Base-by-base conservation (phyloP, 2,888 invertebrate species). In the Desoria tigrina region DNA sequence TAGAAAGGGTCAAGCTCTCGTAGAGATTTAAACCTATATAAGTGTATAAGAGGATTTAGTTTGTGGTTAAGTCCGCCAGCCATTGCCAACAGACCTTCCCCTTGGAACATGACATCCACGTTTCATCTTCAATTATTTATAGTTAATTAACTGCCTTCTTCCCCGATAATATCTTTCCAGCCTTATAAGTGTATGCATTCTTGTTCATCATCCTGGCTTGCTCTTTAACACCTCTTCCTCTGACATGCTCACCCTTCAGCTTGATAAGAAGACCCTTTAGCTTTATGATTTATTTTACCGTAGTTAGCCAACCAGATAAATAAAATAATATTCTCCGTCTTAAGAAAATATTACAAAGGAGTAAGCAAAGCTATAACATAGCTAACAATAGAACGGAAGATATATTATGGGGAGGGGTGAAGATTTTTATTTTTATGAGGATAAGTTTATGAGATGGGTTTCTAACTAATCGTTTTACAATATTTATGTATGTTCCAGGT, bases 401-500 rank as follows among this genome's bases (percentile, higher is more conserved):
- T 18, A n/a, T 45, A 18, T 6, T 16, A 45, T 16, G 21, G 4
- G 16, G n/a, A n/a, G n/a, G n/a, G n/a, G n/a, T n/a, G n/a, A n/a
- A n/a, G n/a, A n/a, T n/a, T n/a, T n/a, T n/a, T n/a, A n/a, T n/a
- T n/a, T n/a, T n/a, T 6, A 45, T 45, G 45, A 45, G 16, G 45
- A n/a, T 16, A 45, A 9, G 6, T 45, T 32, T 32, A 32, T 32
- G 32, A 32, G 32, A 32, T 32, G 32, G 6, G 32, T 32, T 45
- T 21, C 45, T 45, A 45, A 45, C 45, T 45, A 45, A 45, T 45
- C 45, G 45, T 6, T 45, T 6, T n/a, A 45, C n/a, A 6, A 6
- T 45, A 45, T 45, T 39, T 45, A 45, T 45, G 4, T 45, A 45
- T 39, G 61, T 71, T 72, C 14, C 84, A 92, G 92, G 92, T 78